These are phyloP conservation scores for Bathynomus jamesi DNA, from an alignment of 1,140 invertebrate genomes.

Conservation along the genomic window DNA sequence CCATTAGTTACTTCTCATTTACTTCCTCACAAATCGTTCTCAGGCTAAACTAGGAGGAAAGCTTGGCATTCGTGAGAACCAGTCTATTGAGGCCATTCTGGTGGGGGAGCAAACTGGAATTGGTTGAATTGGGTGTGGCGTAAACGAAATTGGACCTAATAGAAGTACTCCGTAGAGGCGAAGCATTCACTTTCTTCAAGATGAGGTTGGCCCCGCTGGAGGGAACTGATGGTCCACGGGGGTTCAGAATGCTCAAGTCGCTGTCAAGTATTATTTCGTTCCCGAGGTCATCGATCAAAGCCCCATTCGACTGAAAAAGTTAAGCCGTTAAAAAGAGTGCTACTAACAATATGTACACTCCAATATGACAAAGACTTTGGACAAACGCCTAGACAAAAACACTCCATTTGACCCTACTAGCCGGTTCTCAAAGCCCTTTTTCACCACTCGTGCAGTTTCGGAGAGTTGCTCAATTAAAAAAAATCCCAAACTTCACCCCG, in stretches of 20 bases:
- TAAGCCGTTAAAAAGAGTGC: too few relatives aligned
- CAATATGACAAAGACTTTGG: too few relatives aligned
- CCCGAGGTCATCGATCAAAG: slow-evolving; percentile 31
- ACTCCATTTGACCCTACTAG: too few relatives aligned
- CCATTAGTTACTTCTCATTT: too few relatives aligned
- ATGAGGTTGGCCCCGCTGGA: slow-evolving; percentile 14
- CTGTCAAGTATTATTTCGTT: slow-evolving; percentile 33
- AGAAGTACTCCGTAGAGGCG: slow-evolving; percentile 27
- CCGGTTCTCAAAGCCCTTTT: too few relatives aligned
- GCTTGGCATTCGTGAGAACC: slow-evolving; percentile 33
- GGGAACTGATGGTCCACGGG: background rate
- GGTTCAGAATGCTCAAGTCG: slow-evolving; percentile 15
- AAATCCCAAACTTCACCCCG: too few relatives aligned
- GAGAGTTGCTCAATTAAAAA: too few relatives aligned
- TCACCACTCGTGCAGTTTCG: too few relatives aligned
- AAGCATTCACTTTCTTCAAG: slow-evolving; percentile 26
- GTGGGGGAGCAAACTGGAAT: slow-evolving; percentile 22
- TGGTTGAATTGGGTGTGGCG: slow-evolving; percentile 16
- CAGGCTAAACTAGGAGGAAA: slow-evolving; percentile 16
- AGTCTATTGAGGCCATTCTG: slow-evolving; percentile 32
- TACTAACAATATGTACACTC: too few relatives aligned
- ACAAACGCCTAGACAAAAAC: too few relatives aligned
- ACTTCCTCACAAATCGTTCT: too few relatives aligned
- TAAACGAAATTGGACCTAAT: slow-evolving; percentile 33
- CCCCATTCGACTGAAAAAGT: slow-evolving; percentile 24